A percentile compares a stretch with the other conserved stretches of the same genome.
Evolutionary conservation across 2,797 vertebrate species (phyloP).

Genomic region (Steatocranus sp.): DNA sequence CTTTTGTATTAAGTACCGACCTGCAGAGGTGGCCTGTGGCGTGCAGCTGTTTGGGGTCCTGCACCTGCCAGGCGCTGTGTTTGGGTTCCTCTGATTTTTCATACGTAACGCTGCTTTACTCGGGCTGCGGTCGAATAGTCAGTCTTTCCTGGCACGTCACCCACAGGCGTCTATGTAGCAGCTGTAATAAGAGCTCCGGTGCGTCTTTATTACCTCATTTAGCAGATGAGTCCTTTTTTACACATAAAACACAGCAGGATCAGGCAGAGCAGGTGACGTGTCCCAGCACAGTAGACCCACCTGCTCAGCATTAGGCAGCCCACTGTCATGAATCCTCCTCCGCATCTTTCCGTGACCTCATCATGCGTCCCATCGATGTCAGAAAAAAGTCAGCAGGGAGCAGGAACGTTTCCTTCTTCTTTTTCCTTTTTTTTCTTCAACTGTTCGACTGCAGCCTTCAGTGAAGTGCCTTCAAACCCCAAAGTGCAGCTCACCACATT

Average conservation of each 20-base stretch:
- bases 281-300: background rate
- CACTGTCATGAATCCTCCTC: background rate
- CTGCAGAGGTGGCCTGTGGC: constrained; percentile 3
- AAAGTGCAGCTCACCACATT: background rate
- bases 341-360: background rate
- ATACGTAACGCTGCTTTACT: background rate
- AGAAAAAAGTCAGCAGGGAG: background rate
- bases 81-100: background rate
- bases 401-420: background rate
- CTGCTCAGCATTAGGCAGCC: background rate
- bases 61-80: background rate
- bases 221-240: background rate
- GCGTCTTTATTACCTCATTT: background rate
- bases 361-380: background rate
- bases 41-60: background rate
- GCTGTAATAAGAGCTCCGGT: background rate
- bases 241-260: background rate
- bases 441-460: background rate
- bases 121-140: background rate
- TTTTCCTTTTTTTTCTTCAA: background rate
- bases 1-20: background rate
- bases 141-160: background rate
- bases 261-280: background rate
- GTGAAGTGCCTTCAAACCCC: background rate
- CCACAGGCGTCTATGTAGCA: background rate